Conservation (phyloP, 1,140 invertebrate genomes). For the Microplitis demolitor region DNA sequence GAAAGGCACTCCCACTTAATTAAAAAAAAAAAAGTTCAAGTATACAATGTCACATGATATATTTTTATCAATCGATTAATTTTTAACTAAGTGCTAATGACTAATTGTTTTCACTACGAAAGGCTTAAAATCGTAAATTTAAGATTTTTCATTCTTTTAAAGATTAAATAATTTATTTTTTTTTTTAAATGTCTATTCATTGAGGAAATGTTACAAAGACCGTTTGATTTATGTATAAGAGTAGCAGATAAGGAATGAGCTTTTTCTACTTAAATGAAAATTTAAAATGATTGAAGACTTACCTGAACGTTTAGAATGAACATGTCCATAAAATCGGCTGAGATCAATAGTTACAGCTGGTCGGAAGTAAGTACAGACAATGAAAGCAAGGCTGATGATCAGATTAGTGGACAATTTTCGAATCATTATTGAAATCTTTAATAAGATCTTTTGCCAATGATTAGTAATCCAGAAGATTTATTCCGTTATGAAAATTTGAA, state of each 20-base stretch:
- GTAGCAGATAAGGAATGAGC: too few relatives aligned
- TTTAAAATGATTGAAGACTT: constrained; percentile 41
- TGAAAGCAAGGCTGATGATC: constrained; percentile 51
- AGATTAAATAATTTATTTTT: too few relatives aligned
- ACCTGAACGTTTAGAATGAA: constrained; percentile 70
- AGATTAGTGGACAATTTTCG: constrained; percentile 38
- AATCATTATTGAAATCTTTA: constrained; percentile 33
- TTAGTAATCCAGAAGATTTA: not conserved
- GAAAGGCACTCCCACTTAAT: constrained; percentile 33
- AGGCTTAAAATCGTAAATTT: too few relatives aligned
- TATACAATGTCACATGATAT: constrained; percentile 12
- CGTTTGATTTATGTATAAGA: too few relatives aligned
- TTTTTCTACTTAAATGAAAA: not conserved
- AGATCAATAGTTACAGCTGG: constrained; percentile 70
- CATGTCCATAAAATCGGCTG: constrained; percentile 70
- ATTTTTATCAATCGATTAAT: not conserved
- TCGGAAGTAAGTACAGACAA: constrained; percentile 61
- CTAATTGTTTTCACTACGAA: too few relatives aligned
- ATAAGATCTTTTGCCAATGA: not conserved
- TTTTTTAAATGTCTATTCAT: too few relatives aligned
- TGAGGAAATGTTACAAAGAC: too few relatives aligned
- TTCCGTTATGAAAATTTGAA: not conserved
- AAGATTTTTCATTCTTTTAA: too few relatives aligned
- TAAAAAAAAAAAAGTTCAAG: not conserved
- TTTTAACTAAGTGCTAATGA: not conserved